Evolutionary conservation across 1,140 invertebrate genomes (phyloP), one percentile per base, ranked within the genome.

Genomic region (Tribolium castaneum): DNA sequence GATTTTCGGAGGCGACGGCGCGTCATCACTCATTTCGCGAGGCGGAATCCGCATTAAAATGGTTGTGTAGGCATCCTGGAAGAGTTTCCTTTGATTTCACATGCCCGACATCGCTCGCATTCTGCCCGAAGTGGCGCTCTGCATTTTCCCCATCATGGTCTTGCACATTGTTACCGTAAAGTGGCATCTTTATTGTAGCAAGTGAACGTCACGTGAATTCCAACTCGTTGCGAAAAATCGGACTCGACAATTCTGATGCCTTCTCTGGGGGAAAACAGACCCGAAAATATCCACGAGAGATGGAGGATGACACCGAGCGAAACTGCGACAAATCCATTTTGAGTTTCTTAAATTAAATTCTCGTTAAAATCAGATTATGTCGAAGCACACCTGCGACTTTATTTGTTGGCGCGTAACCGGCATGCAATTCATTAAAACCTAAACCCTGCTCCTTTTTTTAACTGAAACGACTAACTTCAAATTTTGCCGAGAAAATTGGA

Each of bases 291-390:
- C 34, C 34, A 22, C 59, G 6, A 0, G 25, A 66, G 59, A 66
- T 35, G 7, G 1, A 66, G 9, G 9, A 39, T 66, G 59, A 66
- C 30, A 16, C 34, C 2, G n/a, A 66, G 34, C 30, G 59, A 66
- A 35, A 13, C 59, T 66, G 13, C 59, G 59, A 35, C 59, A 66
- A 66, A 66, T 66, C 59, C 35, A 66, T 66, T 66, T 66, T 66
- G 54, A 22, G 54, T 59, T 35, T 35, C 59, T 66, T 66, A 66
- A 66, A 66, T 66, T 66, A 66, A 66, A 66, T 66, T 66, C 59
- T 35, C 59, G 59, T 66, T 66, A 66, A 66, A 66, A 66, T 66
- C 59, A 35, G 35, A 66, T 66, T 66, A 66, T 14, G 59, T 34
- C 3, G 14, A n/a, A 14, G 59, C 59, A 35, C 59, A 66, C 59